Conservation (phyloP, 2,797 vertebrate genomes). For the Smutsia gigantea region DNA sequence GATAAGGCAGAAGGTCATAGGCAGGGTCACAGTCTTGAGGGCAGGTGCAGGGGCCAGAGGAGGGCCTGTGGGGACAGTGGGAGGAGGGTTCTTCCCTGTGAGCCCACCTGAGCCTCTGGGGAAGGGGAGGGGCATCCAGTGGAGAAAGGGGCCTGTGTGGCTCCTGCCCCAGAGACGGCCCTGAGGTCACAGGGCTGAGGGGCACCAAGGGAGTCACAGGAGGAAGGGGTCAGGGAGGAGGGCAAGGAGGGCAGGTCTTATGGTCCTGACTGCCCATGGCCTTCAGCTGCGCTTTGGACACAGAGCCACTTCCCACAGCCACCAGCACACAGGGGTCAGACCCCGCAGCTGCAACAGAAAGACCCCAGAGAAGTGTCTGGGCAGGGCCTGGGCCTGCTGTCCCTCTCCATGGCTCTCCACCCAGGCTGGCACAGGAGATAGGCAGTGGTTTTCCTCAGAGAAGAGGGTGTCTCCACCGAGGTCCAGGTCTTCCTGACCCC, state of each 20-base stretch:
- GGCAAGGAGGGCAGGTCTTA: background rate
- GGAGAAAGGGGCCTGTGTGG: background rate
- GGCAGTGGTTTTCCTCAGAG: background rate
- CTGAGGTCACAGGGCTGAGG: background rate
- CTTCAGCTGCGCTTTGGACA: background rate
- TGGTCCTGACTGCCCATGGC: background rate
- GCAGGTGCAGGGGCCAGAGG: background rate
- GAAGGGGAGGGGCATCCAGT: background rate
- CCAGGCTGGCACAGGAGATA: background rate
- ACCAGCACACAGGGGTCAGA: background rate
- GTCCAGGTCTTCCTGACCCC: too few species aligned
- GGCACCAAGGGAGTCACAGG: background rate
- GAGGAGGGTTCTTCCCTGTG: background rate
- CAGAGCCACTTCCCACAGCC: background rate
- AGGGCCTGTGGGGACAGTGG: conserved; percentile 13
- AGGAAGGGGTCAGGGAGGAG: background rate
- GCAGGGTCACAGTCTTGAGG: background rate
- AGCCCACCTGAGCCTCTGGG: background rate
- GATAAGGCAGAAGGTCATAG: conserved; percentile 28
- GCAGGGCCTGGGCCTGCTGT: background rate
- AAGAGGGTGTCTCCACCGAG: accelerated
- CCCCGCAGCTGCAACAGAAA: background rate
- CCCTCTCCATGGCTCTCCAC: background rate
- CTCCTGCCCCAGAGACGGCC: background rate
- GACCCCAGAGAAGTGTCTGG: background rate